Conservation (phyloP, 2,113 vertebrate species). For the Takifugu bimaculatus region DNA sequence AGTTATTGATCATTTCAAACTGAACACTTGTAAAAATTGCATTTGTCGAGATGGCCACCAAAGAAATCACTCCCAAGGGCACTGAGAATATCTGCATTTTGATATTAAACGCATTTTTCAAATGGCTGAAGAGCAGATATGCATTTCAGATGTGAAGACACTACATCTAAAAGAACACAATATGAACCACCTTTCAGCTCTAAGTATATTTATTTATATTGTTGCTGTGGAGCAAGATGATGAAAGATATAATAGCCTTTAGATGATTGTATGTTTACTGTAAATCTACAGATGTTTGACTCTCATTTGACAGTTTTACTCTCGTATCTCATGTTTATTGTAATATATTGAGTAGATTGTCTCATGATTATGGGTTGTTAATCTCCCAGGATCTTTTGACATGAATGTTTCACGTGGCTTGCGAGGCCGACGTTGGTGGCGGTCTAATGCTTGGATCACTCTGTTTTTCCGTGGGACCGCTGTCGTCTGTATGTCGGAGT, state of each 20-base stretch:
- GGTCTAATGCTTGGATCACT: conserved; percentile 64
- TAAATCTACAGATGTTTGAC: conserved; percentile 56
- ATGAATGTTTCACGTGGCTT: conserved; percentile 69
- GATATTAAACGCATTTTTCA: conserved; percentile 20
- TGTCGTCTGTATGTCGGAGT: conserved; percentile 75
- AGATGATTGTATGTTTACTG: conserved; percentile 65
- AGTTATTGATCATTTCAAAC: conserved; percentile 8
- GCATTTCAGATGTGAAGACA: conserved; percentile 54
- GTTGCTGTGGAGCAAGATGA: conserved; percentile 49
- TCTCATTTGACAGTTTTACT: conserved; percentile 58
- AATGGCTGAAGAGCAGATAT: conserved; percentile 27
- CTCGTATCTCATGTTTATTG: conserved; percentile 65
- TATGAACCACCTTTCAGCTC: conserved; percentile 63
- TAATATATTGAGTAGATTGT: conserved; percentile 59
- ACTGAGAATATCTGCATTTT: conserved; percentile 26
- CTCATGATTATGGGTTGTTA: conserved; percentile 51
- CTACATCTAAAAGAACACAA: conserved; percentile 68
- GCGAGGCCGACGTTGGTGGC: conserved; percentile 54
- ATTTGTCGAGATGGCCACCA: conserved; percentile 33
- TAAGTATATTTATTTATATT: conserved; percentile 67
- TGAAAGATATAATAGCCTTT: conserved; percentile 47
- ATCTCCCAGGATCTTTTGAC: conserved; percentile 64
- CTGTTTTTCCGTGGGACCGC: conserved; percentile 78
- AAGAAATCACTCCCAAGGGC: conserved; percentile 55
- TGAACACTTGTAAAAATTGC: too few relatives aligned